Conservation (phyloP, 2,797 vertebrate genomes). For the Centroberyx gerrardi region DNA sequence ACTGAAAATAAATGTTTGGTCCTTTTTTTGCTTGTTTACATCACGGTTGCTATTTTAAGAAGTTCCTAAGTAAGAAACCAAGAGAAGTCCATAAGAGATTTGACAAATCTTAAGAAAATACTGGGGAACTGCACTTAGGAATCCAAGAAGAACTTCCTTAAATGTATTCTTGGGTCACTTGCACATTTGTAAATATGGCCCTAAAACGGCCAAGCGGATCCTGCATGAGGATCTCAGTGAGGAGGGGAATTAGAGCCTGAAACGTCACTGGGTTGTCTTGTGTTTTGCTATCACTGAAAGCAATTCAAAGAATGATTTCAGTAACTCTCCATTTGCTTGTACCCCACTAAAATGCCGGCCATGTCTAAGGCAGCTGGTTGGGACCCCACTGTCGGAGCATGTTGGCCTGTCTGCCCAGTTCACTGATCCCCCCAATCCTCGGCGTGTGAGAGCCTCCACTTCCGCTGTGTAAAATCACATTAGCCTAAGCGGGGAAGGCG, state of each 20-base stretch:
- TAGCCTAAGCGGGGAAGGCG: constrained; percentile 88
- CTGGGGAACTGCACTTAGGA: too few relatives aligned
- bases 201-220: neutral
- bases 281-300: constrained; percentile 60
- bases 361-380: constrained; percentile 8
- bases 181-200: too few relatives aligned
- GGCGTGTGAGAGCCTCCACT: constrained; percentile 56
- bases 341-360: neutral
- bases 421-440: constrained; percentile 49
- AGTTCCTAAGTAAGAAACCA: too few relatives aligned
- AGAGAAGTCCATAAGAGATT: too few relatives aligned
- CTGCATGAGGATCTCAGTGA: neutral
- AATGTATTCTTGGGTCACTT: too few relatives aligned
- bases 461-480: constrained; percentile 81
- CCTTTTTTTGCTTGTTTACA: too few relatives aligned
- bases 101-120: too few relatives aligned
- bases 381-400: constrained; percentile 36
- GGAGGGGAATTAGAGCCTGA: neutral
- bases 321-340: constrained; percentile 61
- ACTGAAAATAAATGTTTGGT: too few relatives aligned
- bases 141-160: too few relatives aligned
- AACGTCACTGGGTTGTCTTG: neutral
- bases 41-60: too few relatives aligned
- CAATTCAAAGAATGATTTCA: constrained; percentile 80
- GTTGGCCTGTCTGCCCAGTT: constrained; percentile 76